Conservation (phyloP, 2,113 vertebrate genomes). For the Perccottus glenii region DNA sequence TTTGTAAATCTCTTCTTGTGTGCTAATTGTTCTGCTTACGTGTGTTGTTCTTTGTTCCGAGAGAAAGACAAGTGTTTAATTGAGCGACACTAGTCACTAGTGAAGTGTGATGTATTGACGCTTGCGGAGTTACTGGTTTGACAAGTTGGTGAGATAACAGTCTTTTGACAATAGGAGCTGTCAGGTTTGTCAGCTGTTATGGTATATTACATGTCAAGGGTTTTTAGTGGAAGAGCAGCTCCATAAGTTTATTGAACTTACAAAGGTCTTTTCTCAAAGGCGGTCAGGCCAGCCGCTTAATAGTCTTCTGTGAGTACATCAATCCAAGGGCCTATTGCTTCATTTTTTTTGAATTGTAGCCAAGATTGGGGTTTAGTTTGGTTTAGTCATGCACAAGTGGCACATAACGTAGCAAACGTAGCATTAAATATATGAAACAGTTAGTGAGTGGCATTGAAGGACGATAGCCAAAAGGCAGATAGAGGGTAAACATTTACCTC, state of each 20-base stretch:
- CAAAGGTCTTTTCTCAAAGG: no score
- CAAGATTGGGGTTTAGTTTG: constrained; percentile 36
- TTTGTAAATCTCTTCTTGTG: constrained; percentile 38
- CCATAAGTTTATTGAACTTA: background rate
- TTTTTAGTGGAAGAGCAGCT: background rate
- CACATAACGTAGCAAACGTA: background rate
- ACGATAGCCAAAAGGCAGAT: constrained; percentile 20
- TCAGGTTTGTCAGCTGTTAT: background rate
- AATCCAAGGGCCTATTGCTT: background rate
- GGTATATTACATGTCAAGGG: background rate
- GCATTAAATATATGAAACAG: constrained; percentile 11
- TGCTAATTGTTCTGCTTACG: constrained; percentile 3
- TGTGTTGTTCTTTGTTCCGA: background rate
- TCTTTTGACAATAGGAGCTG: background rate
- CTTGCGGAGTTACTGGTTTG: constrained; percentile 29
- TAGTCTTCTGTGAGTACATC: background rate
- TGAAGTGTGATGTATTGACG: background rate
- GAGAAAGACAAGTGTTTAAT: background rate
- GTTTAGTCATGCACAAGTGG: constrained; percentile 23
- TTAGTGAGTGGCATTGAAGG: constrained; percentile 4
- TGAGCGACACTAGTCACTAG: background rate
- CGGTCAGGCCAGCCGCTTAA: constrained; percentile 12
- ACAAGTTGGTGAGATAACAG: constrained; percentile 7
- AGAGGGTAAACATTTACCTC: constrained; percentile 7
- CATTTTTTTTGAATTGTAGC: constrained; percentile 24